These are phyloP conservation scores for Takifugu rubripes DNA, from an alignment of 2,797 vertebrate genomes.

Conservation along the genomic window DNA sequence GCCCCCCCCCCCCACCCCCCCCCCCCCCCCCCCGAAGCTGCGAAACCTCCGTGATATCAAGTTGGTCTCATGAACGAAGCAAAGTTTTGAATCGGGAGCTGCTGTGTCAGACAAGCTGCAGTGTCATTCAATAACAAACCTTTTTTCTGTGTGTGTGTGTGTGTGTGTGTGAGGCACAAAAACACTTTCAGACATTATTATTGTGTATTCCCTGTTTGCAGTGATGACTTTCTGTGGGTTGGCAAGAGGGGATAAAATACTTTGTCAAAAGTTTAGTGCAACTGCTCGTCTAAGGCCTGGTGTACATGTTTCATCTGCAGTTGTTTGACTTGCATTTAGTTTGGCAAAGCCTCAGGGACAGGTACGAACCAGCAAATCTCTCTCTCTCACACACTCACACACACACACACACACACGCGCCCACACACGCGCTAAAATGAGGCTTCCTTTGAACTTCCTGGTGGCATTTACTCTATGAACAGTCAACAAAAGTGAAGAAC, in stretches of 20 bases:
- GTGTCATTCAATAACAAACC: too few species aligned
- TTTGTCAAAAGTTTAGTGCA: constrained; percentile 15
- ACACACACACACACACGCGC: constrained; percentile 9
- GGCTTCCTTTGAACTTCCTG: constrained; percentile 38
- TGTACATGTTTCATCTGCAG: constrained; percentile 29
- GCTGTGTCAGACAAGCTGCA: too few species aligned
- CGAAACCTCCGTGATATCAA: too few species aligned
- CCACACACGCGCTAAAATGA: constrained; percentile 13
- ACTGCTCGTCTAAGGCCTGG: constrained; percentile 8
- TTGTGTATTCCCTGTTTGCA: constrained; percentile 13
- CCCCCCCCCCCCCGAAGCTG: too few species aligned
- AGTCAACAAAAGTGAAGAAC: constrained; percentile 3
- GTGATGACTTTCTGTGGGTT: too few species aligned
- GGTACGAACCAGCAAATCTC: constrained; percentile 4
- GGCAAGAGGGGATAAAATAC: constrained; percentile 17
- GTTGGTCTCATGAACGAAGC: too few species aligned
- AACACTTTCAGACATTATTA: too few species aligned
- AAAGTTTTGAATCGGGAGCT: too few species aligned
- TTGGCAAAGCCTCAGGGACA: constrained; percentile 40
- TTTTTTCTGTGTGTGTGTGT: too few species aligned
- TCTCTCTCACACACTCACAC: neutral
- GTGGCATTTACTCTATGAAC: constrained; percentile 24
- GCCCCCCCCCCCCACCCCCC: too few species aligned
- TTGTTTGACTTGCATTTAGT: constrained; percentile 44
- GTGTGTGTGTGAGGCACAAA: too few species aligned